phyloP scores from a whole-genome alignment of 2,888 invertebrate genomes.

The Diloba caeruleocephala region DNA sequence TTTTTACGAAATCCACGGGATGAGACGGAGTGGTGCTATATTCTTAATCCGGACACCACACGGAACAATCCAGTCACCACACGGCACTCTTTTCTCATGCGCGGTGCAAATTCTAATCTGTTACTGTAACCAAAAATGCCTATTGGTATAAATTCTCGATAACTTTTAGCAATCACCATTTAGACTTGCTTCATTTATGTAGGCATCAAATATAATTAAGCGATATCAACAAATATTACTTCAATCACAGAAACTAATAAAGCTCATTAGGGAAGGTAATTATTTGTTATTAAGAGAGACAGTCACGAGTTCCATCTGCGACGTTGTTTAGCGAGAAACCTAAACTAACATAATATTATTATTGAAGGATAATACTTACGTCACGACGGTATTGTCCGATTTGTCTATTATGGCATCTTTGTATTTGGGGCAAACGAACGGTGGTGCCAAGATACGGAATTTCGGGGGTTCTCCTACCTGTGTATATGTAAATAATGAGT shows the following conservation, averaged over 20 bases:
- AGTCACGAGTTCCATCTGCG: constrained; percentile 7
- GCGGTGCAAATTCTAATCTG: too few relatives aligned
- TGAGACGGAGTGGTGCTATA: too few relatives aligned
- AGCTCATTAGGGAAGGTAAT: constrained; percentile 16
- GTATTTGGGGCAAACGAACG: constrained; percentile 73
- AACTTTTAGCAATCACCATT: too few relatives aligned
- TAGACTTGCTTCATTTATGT: too few relatives aligned
- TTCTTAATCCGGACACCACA: too few relatives aligned
- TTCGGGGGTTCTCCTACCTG: constrained; percentile 53
- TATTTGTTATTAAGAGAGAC: constrained; percentile 19
- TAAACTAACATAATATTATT: background rate
- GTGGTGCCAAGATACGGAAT: constrained; percentile 72
- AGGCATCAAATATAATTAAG: constrained; percentile 5
- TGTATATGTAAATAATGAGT: background rate
- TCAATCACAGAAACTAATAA: constrained; percentile 28
- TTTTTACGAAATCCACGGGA: too few relatives aligned
- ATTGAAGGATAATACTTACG: constrained; percentile 59
- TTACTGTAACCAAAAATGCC: too few relatives aligned
- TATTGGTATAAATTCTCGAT: too few relatives aligned
- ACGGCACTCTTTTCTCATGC: too few relatives aligned
- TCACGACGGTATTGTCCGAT: constrained; percentile 68
- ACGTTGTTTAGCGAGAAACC: constrained; percentile 11
- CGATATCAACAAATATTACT: constrained; percentile 1
- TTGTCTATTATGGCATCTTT: constrained; percentile 60
- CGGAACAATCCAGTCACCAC: too few relatives aligned